Conservation (phyloP, 2,888 invertebrate genomes). For the Cataglyphis albicans region DNA sequence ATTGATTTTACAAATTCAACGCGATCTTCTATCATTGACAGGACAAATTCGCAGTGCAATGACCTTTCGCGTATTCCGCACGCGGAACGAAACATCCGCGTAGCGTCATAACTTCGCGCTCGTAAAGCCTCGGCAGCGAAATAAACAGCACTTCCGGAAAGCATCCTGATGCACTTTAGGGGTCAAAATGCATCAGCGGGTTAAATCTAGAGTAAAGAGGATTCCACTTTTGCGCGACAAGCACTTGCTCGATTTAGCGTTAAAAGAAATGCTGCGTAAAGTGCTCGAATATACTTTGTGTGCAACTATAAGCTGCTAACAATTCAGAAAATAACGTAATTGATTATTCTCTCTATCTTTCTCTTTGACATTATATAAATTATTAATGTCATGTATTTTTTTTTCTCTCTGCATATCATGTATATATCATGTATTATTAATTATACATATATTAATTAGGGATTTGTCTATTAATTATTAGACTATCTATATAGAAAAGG, state of each 20-base stretch:
- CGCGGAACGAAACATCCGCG: conserved; percentile 34
- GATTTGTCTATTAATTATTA: not conserved
- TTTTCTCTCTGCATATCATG: not conserved
- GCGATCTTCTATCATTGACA: conserved; percentile 67
- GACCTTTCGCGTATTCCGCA: conserved; percentile 68
- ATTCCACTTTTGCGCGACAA: conserved; percentile 28
- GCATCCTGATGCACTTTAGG: conserved; percentile 47
- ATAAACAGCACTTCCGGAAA: conserved; percentile 75
- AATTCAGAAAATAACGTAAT: not conserved
- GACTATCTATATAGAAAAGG: too few species aligned
- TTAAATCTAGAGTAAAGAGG: not conserved
- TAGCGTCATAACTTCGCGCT: conserved; percentile 70
- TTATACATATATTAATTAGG: not conserved
- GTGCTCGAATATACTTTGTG: conserved; percentile 2
- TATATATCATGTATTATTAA: not conserved
- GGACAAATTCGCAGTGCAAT: conserved; percentile 75
- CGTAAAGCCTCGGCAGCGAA: conserved; percentile 73
- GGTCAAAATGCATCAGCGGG: conserved; percentile 19
- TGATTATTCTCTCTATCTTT: not conserved
- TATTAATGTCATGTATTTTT: not conserved
- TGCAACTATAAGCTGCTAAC: not conserved
- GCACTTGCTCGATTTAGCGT: conserved; percentile 20
- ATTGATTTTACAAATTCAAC: conserved; percentile 70
- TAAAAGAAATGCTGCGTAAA: conserved; percentile 11
- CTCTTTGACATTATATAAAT: not conserved